A percentile compares a stretch with the other conserved stretches of the same genome.
Conservation (phyloP, 2,797 vertebrate species). For the Eurystomus glaucurus region DNA sequence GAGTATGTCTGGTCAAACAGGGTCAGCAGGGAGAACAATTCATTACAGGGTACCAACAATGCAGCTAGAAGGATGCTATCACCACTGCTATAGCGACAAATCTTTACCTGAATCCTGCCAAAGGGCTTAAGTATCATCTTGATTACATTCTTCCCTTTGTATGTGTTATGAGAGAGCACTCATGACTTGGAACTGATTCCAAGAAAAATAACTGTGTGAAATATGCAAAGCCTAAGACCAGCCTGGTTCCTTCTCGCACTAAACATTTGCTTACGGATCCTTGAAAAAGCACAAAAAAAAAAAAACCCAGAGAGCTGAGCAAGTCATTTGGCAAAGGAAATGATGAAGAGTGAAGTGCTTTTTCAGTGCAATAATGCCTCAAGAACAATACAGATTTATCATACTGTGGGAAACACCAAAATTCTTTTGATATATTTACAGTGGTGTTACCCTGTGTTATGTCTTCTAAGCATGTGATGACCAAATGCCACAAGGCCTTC, state of each 20-base stretch:
- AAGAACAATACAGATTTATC: neutral
- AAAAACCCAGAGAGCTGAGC: neutral
- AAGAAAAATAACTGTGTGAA: neutral
- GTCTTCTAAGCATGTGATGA: constrained; percentile 50
- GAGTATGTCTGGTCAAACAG: neutral
- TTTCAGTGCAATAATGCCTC: neutral
- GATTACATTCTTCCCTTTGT: neutral
- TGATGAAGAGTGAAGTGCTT: neutral
- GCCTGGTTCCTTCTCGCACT: neutral
- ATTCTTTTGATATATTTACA: constrained; percentile 1
- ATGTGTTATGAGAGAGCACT: neutral
- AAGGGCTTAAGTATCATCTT: neutral
- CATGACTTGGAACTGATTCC: neutral
- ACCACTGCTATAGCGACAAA: neutral
- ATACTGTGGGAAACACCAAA: neutral
- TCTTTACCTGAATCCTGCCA: neutral
- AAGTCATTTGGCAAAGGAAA: constrained; percentile 11
- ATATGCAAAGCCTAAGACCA: neutral
- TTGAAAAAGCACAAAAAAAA: neutral
- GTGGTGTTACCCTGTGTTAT: neutral
- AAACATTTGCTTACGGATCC: neutral
- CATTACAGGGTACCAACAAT: neutral
- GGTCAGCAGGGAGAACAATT: neutral
- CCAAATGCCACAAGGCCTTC: constrained; percentile 62
- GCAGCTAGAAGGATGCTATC: neutral